phyloP scores from a whole-genome alignment of 1,140 invertebrate species.

The Drosophila nasuta region DNA sequence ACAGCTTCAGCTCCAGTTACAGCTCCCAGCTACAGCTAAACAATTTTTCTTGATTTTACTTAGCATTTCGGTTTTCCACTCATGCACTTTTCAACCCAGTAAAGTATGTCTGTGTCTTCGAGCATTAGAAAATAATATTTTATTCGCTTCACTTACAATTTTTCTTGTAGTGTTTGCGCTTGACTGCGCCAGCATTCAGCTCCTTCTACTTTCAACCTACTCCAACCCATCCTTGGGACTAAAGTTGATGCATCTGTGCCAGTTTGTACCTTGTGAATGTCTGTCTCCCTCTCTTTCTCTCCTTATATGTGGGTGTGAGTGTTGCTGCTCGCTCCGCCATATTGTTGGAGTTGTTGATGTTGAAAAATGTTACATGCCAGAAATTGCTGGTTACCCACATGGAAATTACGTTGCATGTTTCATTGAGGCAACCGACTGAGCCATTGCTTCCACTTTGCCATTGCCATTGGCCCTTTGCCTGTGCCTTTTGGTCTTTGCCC shows the following conservation, averaged over 20 bases:
- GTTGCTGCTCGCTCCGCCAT: conserved; percentile 59
- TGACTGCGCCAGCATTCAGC: conserved; percentile 33
- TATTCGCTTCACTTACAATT: conserved; percentile 82
- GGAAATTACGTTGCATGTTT: conserved; percentile 82
- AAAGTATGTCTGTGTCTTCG: conserved; percentile 56
- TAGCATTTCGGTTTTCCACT: conserved; percentile 46
- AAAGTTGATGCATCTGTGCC: conserved; percentile 24
- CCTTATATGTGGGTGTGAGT: conserved; percentile 11
- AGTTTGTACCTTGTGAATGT: conserved; percentile 13
- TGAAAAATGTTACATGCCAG: conserved; percentile 83
- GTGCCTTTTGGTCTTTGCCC: neutral
- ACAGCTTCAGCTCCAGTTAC: conserved; percentile 19
- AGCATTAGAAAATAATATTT: conserved; percentile 84
- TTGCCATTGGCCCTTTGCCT: conserved; percentile 2
- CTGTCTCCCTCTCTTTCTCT: neutral
- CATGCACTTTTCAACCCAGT: conserved; percentile 32
- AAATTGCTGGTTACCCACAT: conserved; percentile 84
- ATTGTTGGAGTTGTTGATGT: conserved; percentile 83
- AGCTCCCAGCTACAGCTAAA: conserved; percentile 48
- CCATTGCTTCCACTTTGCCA: conserved; percentile 3
- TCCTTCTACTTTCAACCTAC: conserved; percentile 1
- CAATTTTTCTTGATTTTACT: conserved; percentile 79
- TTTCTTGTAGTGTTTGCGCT: conserved; percentile 82
- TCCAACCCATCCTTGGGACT: neutral
- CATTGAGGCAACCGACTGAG: conserved; percentile 47